Evolutionary conservation across 1,140 invertebrate species (phyloP), one percentile per base, ranked within the genome.

Genomic region (Drosophila kepulauana): DNA sequence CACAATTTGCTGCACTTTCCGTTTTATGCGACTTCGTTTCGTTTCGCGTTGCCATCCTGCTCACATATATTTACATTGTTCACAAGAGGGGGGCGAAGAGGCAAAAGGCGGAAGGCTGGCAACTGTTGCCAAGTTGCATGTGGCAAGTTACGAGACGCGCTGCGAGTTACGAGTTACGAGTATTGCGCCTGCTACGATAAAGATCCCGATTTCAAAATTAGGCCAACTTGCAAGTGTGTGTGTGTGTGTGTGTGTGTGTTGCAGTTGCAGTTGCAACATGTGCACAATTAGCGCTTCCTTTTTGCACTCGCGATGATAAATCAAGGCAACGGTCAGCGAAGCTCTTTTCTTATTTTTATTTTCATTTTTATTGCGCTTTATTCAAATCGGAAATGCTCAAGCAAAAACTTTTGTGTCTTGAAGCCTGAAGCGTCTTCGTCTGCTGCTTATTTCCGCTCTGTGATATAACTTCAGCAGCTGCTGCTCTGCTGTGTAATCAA

Each of bases 1-100:
- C 81, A 89, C 85, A 89, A 90, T 89, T 89, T 90, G 85, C 81
- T 90, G 85, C 86, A 89, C 85, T 89, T 89, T 89, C 81, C 86
- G 85, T 89, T 89, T 89, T 89, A 85, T 88, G 84, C 84, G 85
- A 89, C 77, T 87, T 63, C 73, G 85, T 74, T 20, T 20, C 76
- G 82, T 78, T 84, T 82, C 82, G 81, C 81, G 81, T 81, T 81
- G 77, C 81, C 82, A 81, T 81, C 79, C 79, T 81, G 79, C 81
- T 81, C 66, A 54, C 25, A 51, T 69, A 48, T 70, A 70, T 70
- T 75, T 69, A 75, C 65, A 62, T 63, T 62, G 54, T 67, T 52
- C 8, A 25, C 4, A 11, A 5, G 11, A 16, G 15, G 15, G 20
- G 49, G 8, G 33, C 1, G 16, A 20, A 2, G 2, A 20, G 43